phyloP scores from a whole-genome alignment of 92 coral and sea anemone species.

The Virgularia gustaviana region DNA sequence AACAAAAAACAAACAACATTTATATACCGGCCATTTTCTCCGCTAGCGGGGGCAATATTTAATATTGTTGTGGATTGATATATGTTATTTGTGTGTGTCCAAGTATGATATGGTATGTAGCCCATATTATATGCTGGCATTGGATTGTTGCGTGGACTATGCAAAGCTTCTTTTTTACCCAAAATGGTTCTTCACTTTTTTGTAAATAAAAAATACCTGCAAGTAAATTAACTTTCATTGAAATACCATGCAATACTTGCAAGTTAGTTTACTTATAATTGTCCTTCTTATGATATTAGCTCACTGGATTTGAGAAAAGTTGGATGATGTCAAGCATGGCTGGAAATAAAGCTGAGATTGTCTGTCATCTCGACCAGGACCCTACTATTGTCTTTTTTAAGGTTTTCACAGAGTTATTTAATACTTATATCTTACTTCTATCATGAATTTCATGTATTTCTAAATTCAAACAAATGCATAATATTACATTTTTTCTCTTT shows the following conservation, averaged over 20 bases:
- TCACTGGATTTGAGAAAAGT: constrained; percentile 84
- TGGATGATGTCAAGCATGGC: constrained; percentile 83
- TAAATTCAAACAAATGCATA: no score
- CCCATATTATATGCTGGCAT: no score
- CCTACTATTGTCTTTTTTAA: constrained; percentile 69
- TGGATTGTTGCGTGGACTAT: no score
- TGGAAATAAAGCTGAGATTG: constrained; percentile 87
- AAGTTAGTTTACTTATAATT: not conserved
- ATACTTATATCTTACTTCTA: not conserved
- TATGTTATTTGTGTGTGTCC: no score
- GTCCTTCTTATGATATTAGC: constrained; percentile 38
- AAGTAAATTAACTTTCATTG: no score
- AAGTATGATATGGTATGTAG: no score
- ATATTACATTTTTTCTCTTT: not conserved
- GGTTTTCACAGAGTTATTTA: constrained; percentile 25
- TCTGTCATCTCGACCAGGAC: constrained; percentile 91
- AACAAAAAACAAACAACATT: not conserved
- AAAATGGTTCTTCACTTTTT: no score
- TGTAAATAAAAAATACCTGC: no score
- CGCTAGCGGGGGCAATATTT: no score
- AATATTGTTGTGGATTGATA: no score
- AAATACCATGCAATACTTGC: not conserved
- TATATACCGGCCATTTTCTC: no score
- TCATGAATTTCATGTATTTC: not conserved
- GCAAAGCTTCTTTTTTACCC: no score